phyloP scores from a whole-genome alignment of 2,888 invertebrate genomes.

The Ophioninae sp. region DNA sequence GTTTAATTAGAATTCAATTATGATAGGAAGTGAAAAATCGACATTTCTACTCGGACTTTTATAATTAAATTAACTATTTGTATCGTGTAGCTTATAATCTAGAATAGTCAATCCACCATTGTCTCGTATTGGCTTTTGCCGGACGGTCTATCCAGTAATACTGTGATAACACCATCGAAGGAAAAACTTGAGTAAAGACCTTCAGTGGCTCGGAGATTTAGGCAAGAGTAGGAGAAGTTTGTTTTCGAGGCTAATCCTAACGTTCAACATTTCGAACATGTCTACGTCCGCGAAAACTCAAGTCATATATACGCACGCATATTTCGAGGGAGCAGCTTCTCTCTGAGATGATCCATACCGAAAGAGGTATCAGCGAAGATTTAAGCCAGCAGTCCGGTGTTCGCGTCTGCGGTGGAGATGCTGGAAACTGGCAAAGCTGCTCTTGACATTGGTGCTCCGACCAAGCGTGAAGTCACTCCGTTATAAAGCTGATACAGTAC shows the following conservation, averaged over 20 bases:
- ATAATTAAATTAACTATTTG: too few species aligned
- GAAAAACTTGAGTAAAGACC: too few species aligned
- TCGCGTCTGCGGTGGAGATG: slow-evolving; percentile 25
- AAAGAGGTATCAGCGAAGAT: slow-evolving; percentile 39
- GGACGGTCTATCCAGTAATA: too few species aligned
- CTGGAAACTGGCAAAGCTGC: slow-evolving; percentile 48
- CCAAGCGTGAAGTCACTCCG: slow-evolving; percentile 46
- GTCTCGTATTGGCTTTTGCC: too few species aligned
- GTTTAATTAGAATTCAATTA: too few species aligned
- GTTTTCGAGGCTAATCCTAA: slow-evolving; percentile 43
- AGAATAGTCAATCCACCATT: too few species aligned
- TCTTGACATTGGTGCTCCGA: slow-evolving; percentile 50
- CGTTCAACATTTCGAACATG: slow-evolving; percentile 15
- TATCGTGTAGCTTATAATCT: too few species aligned
- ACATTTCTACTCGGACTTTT: too few species aligned
- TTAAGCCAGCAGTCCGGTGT: slow-evolving; percentile 24
- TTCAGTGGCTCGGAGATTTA: too few species aligned
- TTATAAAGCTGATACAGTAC: slow-evolving; percentile 39
- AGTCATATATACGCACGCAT: slow-evolving; percentile 6
- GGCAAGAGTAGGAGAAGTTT: slow-evolving; percentile 10
- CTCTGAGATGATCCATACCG: slow-evolving; percentile 24
- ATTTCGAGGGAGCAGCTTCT: slow-evolving; percentile 1
- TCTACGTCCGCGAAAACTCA: not conserved
- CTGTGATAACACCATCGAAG: too few species aligned
- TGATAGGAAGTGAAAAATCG: too few species aligned